Percentiles rank a stretch among this genome's conserved stretches.
phyloP scores from a whole-genome alignment of 2,113 vertebrate species.

The Microtus richardsoni region DNA sequence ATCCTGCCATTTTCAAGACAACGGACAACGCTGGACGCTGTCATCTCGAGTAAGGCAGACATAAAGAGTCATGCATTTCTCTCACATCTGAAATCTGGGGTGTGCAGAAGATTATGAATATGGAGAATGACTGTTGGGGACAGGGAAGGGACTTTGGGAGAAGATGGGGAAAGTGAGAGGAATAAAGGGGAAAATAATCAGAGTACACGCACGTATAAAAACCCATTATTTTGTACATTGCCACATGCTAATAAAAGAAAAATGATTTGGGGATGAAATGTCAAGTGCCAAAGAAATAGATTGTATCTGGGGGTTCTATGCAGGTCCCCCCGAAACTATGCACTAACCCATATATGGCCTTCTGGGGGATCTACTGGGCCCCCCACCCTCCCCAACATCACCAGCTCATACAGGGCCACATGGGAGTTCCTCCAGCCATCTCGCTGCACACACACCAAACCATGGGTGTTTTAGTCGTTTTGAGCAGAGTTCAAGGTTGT shows the following conservation, averaged over 20 bases:
- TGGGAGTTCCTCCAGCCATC: no score
- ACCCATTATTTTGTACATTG: not conserved
- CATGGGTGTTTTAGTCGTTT: not conserved
- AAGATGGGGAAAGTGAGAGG: not conserved
- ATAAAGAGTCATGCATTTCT: not conserved
- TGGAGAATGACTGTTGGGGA: not conserved
- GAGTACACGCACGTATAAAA: not conserved
- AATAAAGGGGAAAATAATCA: not conserved
- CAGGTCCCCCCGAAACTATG: no score
- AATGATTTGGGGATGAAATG: not conserved
- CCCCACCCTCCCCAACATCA: no score
- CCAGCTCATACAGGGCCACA: no score
- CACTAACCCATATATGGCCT: no score
- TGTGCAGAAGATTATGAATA: not conserved
- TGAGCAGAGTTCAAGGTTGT: slow-evolving; percentile 46
- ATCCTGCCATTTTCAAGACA: not conserved
- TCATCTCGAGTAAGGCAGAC: not conserved
- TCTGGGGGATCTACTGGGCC: no score
- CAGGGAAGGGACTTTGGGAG: not conserved
- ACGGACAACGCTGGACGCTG: no score
- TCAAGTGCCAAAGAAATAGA: slow-evolving; percentile 1
- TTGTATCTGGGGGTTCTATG: not conserved
- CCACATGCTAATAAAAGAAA: not conserved
- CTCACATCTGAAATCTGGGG: not conserved
- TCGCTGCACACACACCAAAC: not conserved